phyloP scores from a whole-genome alignment of 2,888 invertebrate genomes.

The Epinotia nisella region DNA sequence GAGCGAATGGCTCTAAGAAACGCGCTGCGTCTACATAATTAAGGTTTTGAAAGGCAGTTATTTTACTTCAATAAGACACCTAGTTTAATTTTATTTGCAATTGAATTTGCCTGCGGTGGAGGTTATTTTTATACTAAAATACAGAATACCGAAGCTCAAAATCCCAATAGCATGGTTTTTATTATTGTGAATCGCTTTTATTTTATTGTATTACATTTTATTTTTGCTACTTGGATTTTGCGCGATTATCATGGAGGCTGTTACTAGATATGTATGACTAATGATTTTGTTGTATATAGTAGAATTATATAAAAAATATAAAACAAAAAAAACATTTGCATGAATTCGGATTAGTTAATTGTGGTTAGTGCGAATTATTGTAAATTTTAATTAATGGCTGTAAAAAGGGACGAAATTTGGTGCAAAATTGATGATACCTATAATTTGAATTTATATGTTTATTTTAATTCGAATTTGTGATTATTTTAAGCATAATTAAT shows the following conservation, averaged over 20 bases:
- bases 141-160: constrained; percentile 35
- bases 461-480: constrained; percentile 13
- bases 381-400: constrained; percentile 13
- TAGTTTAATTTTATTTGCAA: constrained; percentile 21
- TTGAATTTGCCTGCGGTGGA: constrained; percentile 23
- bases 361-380: constrained; percentile 13
- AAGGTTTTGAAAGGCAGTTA: not conserved
- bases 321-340: constrained; percentile 37
- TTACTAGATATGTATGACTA: constrained; percentile 33
- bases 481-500: constrained; percentile 4
- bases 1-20: too few relatives aligned
- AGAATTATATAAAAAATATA: constrained; percentile 27
- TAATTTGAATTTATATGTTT: not conserved
- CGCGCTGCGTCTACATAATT: too few relatives aligned
- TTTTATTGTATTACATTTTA: constrained; percentile 22
- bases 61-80: not conserved
- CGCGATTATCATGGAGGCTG: constrained; percentile 37
- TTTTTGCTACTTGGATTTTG: constrained; percentile 43
- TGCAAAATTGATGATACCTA: constrained; percentile 35
- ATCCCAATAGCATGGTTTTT: constrained; percentile 37
- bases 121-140: constrained; percentile 35
- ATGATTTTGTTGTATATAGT: constrained; percentile 30
- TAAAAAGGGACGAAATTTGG: constrained; percentile 32
- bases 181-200: not conserved
- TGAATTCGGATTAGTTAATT: constrained; percentile 33